A percentile compares a stretch with the other conserved stretches of the same genome.
phyloP scores from a whole-genome alignment of 2,797 vertebrate species.

The Cephalopachus bancanus region DNA sequence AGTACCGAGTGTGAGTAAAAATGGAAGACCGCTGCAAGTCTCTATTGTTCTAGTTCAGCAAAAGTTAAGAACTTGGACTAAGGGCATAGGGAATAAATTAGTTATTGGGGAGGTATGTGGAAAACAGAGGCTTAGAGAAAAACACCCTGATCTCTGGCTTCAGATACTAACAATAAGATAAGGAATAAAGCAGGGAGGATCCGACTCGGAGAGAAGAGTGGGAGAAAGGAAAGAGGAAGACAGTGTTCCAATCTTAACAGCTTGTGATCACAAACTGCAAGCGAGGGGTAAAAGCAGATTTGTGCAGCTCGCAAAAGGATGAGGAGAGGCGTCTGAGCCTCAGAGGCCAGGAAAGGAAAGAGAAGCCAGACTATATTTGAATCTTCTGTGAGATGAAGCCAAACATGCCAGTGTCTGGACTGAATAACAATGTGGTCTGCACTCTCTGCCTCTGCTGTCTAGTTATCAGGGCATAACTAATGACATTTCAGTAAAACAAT shows the following conservation, averaged over 20 bases:
- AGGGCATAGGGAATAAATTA: background rate
- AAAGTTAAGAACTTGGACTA: slow-evolving; percentile 4
- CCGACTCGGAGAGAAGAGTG: slow-evolving; percentile 16
- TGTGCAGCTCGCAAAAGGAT: slow-evolving; percentile 22
- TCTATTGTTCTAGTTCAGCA: background rate
- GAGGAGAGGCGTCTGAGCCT: background rate
- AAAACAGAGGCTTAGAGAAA: background rate
- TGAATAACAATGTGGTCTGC: slow-evolving; percentile 5
- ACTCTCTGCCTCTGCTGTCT: slow-evolving; percentile 36
- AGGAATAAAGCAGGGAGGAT: background rate
- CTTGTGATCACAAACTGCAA: slow-evolving; percentile 36
- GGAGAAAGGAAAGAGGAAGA: background rate
- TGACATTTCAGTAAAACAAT: slow-evolving; percentile 64
- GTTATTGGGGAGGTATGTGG: background rate
- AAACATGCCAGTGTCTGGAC: background rate
- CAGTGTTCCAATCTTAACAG: background rate
- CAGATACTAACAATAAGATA: background rate
- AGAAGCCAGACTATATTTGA: background rate
- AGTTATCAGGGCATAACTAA: slow-evolving; percentile 68
- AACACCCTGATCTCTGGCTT: background rate
- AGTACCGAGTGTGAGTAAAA: background rate
- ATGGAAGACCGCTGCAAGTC: background rate
- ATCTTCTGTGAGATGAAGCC: slow-evolving; percentile 45
- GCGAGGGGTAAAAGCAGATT: background rate
- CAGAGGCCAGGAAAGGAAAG: slow-evolving; percentile 15